A percentile compares a stretch with the other conserved stretches of the same genome.
Evolutionary conservation across 2,113 vertebrate genomes (phyloP).

Genomic region (Burhinus oedicnemus): DNA sequence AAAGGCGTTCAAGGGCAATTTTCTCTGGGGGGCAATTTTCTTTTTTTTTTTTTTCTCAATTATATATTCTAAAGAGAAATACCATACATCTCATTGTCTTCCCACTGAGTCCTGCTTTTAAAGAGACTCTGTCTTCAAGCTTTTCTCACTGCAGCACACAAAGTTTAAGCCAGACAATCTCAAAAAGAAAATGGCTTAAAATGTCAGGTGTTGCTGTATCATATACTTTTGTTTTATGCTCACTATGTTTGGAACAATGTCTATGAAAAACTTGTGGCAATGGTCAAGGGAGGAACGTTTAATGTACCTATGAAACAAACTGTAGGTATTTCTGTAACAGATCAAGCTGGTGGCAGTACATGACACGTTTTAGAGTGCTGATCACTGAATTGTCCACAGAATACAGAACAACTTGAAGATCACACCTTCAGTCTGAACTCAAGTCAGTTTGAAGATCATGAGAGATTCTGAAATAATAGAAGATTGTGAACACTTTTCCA

Average conservation of each 20-base stretch:
- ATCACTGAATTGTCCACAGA: background rate
- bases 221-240: background rate
- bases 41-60: background rate
- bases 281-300: background rate
- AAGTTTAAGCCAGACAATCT: background rate
- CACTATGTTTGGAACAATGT: background rate
- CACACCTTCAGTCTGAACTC: background rate
- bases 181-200: background rate
- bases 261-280: background rate
- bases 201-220: background rate
- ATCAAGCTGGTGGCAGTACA: background rate
- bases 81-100: background rate
- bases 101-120: background rate
- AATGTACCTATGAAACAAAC: background rate
- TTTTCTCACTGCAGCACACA: background rate
- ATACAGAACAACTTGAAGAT: background rate
- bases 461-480: background rate
- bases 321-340: background rate
- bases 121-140: background rate
- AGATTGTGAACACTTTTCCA: background rate
- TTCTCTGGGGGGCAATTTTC: background rate
- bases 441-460: background rate
- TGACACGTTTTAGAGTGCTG: rapidly evolving
- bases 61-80: background rate
- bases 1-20: background rate